Conservation (phyloP, 2,797 vertebrate species). For the Propithecus perrieri region DNA sequence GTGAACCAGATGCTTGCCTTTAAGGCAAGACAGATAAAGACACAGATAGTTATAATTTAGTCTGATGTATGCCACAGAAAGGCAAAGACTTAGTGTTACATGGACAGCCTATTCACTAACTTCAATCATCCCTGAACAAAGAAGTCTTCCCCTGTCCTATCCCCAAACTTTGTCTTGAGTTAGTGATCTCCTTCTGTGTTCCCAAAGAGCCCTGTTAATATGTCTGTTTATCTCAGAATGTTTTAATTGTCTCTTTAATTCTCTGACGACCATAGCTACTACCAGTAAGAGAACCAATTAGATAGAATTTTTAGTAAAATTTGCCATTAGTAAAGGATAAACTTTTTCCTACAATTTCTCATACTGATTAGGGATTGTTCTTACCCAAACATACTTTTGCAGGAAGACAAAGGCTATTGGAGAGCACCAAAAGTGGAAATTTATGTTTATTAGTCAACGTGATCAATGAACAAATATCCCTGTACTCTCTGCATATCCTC, state of each 20-base stretch:
- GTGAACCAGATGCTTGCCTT: not conserved
- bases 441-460: not conserved
- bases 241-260: not conserved
- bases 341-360: not conserved
- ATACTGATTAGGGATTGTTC: not conserved
- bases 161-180: not conserved
- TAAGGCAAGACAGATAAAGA: not conserved
- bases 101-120: not conserved
- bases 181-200: not conserved
- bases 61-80: not conserved
- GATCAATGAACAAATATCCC: not conserved
- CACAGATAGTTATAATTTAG: not conserved
- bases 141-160: not conserved
- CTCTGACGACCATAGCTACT: not conserved
- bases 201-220: not conserved
- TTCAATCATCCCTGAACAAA: not conserved
- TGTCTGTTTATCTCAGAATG: not conserved
- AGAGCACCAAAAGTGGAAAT: not conserved
- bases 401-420: not conserved
- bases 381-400: not conserved
- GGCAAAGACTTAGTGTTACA: not conserved
- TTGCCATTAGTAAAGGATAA: not conserved
- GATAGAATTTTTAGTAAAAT: not conserved
- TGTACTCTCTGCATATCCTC: not conserved
- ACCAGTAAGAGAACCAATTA: slow-evolving; percentile 14